Evolutionary conservation across 2,888 invertebrate species (phyloP).

Genomic region (Rhamphomyia laevipes): DNA sequence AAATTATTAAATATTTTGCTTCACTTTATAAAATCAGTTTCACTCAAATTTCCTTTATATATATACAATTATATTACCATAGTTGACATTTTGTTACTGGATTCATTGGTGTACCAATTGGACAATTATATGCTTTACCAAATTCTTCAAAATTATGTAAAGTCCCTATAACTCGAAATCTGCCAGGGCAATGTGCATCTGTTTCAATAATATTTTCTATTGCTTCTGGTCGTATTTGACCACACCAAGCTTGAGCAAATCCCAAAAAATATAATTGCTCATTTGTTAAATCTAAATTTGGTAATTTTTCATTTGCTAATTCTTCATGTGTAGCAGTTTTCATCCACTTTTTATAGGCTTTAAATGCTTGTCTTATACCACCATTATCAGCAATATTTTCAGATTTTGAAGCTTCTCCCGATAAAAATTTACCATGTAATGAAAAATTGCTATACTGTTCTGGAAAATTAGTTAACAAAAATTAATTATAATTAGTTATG

Average conservation of each 20-base stretch:
- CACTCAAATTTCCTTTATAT: background rate
- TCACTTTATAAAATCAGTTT: background rate
- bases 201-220: slow-evolving; percentile 42
- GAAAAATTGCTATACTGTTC: slow-evolving; percentile 18
- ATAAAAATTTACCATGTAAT: slow-evolving; percentile 14
- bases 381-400: slow-evolving; percentile 21
- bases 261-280: slow-evolving; percentile 19
- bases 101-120: slow-evolving; percentile 6
- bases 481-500: too few relatives aligned
- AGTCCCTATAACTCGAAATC: slow-evolving; percentile 17
- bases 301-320: slow-evolving; percentile 22
- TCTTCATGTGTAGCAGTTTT: slow-evolving; percentile 43
- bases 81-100: background rate
- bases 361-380: slow-evolving; percentile 17
- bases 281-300: slow-evolving; percentile 14
- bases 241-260: slow-evolving; percentile 19
- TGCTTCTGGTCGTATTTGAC: slow-evolving; percentile 14
- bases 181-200: slow-evolving; percentile 16
- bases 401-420: slow-evolving; percentile 12
- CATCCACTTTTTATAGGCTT: slow-evolving; percentile 30
- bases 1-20: too few relatives aligned
- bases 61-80: background rate
- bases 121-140: slow-evolving; percentile 14
- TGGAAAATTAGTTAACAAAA: background rate
- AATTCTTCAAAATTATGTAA: slow-evolving; percentile 16